Conservation (phyloP, 2,888 invertebrate species). For the Pachliopta kotzebuea region DNA sequence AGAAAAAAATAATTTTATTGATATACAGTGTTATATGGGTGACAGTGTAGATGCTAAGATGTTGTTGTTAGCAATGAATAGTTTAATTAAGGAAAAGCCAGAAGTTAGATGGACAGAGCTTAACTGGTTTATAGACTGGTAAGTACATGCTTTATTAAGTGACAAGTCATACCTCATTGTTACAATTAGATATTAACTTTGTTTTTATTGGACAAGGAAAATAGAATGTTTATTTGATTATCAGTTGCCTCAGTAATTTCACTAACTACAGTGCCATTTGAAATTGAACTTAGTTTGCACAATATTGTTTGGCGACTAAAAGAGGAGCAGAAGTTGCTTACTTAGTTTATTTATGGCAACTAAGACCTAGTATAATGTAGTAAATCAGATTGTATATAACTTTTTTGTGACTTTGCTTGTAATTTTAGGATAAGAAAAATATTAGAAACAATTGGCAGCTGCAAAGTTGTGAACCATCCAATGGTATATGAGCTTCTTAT, state of each 20-base stretch:
- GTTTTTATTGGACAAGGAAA: no score
- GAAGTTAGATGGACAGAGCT: conserved; percentile 86
- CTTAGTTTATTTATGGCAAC: no score
- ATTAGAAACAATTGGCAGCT: conserved; percentile 54
- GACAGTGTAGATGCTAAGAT: conserved; percentile 79
- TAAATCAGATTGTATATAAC: no score
- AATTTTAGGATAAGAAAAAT: conserved; percentile 68
- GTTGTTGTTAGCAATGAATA: conserved; percentile 82
- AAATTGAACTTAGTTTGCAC: no score
- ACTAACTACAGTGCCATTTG: no score
- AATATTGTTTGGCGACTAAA: no score
- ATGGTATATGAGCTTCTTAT: conserved; percentile 60
- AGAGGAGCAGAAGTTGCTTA: no score
- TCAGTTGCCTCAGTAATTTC: no score
- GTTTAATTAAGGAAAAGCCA: conserved; percentile 77
- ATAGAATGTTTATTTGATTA: no score
- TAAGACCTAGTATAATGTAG: no score
- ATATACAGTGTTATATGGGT: conserved; percentile 81
- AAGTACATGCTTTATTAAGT: conserved; percentile 47
- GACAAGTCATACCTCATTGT: no score
- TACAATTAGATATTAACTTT: no score
- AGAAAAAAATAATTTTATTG: conserved; percentile 57
- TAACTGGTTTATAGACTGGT: conserved; percentile 85
- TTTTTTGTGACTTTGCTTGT: conserved; percentile 16
- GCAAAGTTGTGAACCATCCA: conserved; percentile 58